Evolutionary conservation across 2,888 invertebrate species (phyloP).

Genomic region (Tromatobia lineatoria): DNA sequence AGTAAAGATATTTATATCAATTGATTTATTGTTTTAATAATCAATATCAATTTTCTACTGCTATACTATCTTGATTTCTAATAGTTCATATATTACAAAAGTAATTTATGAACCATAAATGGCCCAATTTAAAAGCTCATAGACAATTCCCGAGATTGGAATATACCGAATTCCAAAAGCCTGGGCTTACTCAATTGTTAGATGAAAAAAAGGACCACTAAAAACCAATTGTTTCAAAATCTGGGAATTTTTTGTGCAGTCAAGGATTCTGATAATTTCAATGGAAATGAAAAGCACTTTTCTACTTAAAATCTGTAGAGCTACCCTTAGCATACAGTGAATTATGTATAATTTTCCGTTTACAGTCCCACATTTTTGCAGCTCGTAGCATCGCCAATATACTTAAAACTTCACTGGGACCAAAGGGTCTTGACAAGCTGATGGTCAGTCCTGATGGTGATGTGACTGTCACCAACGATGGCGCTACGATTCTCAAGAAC

Average conservation of each 20-base stretch:
- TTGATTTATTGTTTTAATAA: slow-evolving; percentile 26
- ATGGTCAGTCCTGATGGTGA: slow-evolving; percentile 99
- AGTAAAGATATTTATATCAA: slow-evolving; percentile 50
- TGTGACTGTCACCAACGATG: slow-evolving; percentile 99
- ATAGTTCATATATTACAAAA: too few relatives aligned
- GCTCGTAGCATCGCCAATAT: slow-evolving; percentile 96
- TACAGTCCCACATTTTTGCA: slow-evolving; percentile 99
- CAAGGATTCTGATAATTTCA: too few relatives aligned
- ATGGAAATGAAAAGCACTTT: too few relatives aligned
- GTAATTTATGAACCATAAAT: too few relatives aligned
- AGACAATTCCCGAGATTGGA: too few relatives aligned
- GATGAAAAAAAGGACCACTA: too few relatives aligned
- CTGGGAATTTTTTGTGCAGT: too few relatives aligned
- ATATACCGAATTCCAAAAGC: too few relatives aligned
- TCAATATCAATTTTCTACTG: slow-evolving; percentile 53
- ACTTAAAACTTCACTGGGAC: slow-evolving; percentile 97
- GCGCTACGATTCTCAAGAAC: slow-evolving; percentile 99
- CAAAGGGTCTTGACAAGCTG: slow-evolving; percentile 99
- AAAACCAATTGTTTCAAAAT: too few relatives aligned
- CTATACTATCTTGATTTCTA: slow-evolving; percentile 48
- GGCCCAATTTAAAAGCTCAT: too few relatives aligned
- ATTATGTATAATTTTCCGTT: slow-evolving; percentile 76
- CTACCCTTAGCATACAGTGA: slow-evolving; percentile 58
- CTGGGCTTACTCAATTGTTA: too few relatives aligned
- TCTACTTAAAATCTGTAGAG: too few relatives aligned